Base-by-base conservation (phyloP, 2,888 invertebrate species). In the Cremastinae sp. region DNA sequence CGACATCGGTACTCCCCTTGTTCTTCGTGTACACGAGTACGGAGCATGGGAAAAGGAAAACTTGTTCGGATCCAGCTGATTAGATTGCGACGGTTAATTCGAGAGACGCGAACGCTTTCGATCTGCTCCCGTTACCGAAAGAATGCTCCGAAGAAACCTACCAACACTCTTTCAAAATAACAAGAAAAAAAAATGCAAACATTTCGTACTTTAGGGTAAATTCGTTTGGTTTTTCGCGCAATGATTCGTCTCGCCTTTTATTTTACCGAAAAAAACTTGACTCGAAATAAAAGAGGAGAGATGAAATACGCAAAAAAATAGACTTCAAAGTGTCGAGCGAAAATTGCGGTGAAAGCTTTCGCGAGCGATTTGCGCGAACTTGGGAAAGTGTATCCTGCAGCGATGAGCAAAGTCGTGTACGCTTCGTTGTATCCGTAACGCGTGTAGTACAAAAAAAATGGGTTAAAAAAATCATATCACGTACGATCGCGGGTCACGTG, bases 31-130 rank as follows among this genome's bases (percentile, higher is more conserved):
- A 53, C 14, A 8, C 41, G 59, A 18, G n/a, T 18, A 49, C n/a
- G 28, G 37, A 4, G 41, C 51, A 12, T n/a, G 58, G 37, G 59
- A 66, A 70, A 70, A 61, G 62, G 53, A 74, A 77, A 82, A 80
- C 75, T 80, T 79, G 75, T 79, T 81, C 80, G 75, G 81, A 82
- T 82, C 81, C 74, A 73, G 73, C 80, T 83, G 82, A 84, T 84
- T 83, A 83, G 83, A 82, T 84, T 84, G 79, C 81, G 78, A 79
- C 78, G 79, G 83, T 83, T 83, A 83, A 84, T 82, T 83, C 79
- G 64, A 74, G 65, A 74, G 64, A 73, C 68, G 75, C 61, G 37
- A 75, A 61, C 59, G 70, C 65, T 74, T 78, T 78, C 75, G 78
- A 79, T 79, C 78, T 73, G 65, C 73, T 55, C 43, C 70, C 41